A percentile compares a stretch with the other conserved stretches of the same genome.
phyloP scores from a whole-genome alignment of 2,888 invertebrate genomes.

The Dimorphilus gyrociliatus region DNA sequence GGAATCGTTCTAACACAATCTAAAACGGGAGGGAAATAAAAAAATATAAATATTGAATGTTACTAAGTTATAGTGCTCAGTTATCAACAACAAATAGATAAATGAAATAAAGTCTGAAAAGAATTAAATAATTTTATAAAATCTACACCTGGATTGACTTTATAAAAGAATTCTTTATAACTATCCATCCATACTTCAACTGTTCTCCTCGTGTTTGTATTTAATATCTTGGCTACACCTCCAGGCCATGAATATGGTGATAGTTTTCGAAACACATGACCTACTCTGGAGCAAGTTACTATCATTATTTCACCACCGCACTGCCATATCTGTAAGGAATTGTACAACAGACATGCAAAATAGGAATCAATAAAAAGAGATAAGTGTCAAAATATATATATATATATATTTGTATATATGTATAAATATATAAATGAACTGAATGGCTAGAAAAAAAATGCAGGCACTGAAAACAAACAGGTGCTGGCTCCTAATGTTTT shows the following conservation, averaged over 20 bases:
- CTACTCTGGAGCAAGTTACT: constrained; percentile 36
- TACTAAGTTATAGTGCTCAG: too few relatives aligned
- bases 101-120: not conserved
- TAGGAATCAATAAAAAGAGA: not conserved
- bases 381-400: not conserved
- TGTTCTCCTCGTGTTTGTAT: constrained; percentile 88
- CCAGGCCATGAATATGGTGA: constrained; percentile 98
- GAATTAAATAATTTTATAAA: not conserved
- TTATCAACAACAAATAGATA: too few relatives aligned
- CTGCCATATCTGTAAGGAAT: constrained; percentile 31
- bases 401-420: not conserved
- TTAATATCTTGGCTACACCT: constrained; percentile 64
- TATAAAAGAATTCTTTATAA: constrained; percentile 56
- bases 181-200: constrained; percentile 99
- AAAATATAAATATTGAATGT: too few relatives aligned
- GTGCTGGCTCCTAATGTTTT: too few relatives aligned
- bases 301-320: constrained; percentile 36
- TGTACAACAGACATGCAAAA: not conserved
- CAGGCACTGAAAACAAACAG: too few relatives aligned
- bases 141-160: constrained; percentile 37
- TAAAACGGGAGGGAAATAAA: too few relatives aligned
- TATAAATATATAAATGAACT: not conserved
- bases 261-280: constrained; percentile 39
- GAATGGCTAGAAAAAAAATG: too few relatives aligned
- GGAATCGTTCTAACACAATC: too few relatives aligned